Evolutionary conservation across 2,797 vertebrate genomes (phyloP).

Genomic region (Petrocephalus schoutedeni): DNA sequence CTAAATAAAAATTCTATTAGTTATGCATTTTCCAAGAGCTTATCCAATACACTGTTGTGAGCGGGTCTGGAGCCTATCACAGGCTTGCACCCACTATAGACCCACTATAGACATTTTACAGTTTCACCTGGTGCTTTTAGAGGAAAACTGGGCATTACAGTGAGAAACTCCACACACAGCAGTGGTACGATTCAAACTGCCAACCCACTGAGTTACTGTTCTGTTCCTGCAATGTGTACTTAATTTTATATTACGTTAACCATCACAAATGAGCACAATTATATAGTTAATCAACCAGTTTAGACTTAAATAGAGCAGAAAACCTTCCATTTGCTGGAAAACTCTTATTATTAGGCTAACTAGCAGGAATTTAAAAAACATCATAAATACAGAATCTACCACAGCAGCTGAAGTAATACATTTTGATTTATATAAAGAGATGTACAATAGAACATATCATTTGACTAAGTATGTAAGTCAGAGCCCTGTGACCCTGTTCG

Average conservation of each 20-base stretch:
- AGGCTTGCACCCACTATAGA: background rate
- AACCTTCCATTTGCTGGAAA: background rate
- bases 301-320: background rate
- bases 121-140: background rate
- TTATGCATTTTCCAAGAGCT: background rate
- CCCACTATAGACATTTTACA: background rate
- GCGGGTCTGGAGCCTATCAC: background rate
- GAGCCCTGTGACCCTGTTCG: no score
- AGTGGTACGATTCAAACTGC: background rate
- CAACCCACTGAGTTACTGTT: background rate
- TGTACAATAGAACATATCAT: background rate
- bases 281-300: background rate
- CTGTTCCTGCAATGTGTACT: background rate
- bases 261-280: background rate
- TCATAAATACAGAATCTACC: background rate
- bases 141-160: background rate
- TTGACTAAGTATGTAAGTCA: background rate
- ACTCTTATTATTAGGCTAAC: background rate
- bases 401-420: background rate
- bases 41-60: background rate
- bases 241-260: background rate
- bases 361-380: background rate
- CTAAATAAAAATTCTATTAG: background rate
- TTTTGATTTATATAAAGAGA: background rate
- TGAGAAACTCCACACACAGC: background rate